These are phyloP conservation scores for Harpegnathos saltator DNA, from an alignment of 1,140 invertebrate species.

Conservation along the genomic window DNA sequence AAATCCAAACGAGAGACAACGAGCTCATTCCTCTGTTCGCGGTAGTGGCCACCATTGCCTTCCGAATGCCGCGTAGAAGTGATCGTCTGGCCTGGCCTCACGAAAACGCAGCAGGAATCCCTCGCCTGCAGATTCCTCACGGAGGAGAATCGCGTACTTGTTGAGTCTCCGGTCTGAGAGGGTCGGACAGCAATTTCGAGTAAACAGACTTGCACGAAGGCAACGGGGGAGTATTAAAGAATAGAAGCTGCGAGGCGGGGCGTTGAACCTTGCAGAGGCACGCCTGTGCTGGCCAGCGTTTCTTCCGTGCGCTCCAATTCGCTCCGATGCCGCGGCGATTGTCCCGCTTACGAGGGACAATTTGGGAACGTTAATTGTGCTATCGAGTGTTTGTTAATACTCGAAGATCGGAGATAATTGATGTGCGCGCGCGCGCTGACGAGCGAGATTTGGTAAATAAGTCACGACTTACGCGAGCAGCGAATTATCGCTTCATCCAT, in stretches of 20 bases:
- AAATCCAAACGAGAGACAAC: conserved; percentile 37
- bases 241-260: no score
- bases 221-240: conserved; percentile 15
- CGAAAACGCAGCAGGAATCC: not conserved
- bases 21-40: conserved; percentile 42
- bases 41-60: no score
- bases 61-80: conserved; percentile 56
- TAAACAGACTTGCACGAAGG: not conserved
- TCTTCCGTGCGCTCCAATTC: no score
- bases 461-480: not conserved
- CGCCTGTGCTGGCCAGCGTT: no score
- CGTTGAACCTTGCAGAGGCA: no score
- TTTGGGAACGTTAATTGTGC: no score
- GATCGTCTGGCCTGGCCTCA: conserved; percentile 19
- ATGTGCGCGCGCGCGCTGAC: no score
- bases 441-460: conserved; percentile 34
- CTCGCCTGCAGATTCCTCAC: no score
- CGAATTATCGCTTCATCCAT: conserved; percentile 36
- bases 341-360: no score
- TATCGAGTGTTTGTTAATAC: no score
- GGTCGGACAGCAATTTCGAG: not conserved
- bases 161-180: conserved; percentile 11
- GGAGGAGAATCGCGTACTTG: conserved; percentile 27
- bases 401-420: no score
- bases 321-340: no score